These are phyloP conservation scores for Hymenochirus boettgeri DNA, from an alignment of 2,113 vertebrate genomes.

Conservation along the genomic window DNA sequence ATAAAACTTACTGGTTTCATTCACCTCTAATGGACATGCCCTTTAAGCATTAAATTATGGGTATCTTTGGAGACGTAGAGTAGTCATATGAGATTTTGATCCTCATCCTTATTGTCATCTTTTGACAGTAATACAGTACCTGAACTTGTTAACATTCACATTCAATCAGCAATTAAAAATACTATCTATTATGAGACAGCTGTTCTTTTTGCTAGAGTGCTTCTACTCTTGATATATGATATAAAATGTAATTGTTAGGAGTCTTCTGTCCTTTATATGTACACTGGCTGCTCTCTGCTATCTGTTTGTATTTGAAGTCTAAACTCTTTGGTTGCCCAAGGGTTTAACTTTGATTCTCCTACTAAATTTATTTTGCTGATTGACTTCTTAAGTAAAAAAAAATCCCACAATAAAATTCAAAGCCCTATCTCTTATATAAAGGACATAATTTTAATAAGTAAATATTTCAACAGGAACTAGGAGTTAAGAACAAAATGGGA, in stretches of 20 bases:
- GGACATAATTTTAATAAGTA: constrained; percentile 1
- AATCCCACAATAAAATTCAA: neutral
- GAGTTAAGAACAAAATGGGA: neutral
- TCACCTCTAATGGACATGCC: no score
- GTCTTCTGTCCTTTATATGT: neutral
- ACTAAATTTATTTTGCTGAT: neutral
- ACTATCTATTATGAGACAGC: neutral
- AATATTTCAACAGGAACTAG: neutral
- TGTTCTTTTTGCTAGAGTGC: neutral
- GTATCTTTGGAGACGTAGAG: no score
- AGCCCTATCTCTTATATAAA: neutral
- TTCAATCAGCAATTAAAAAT: no score
- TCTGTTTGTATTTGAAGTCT: neutral
- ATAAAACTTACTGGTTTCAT: no score
- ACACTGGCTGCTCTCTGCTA: neutral
- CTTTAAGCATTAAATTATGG: no score
- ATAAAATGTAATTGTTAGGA: neutral
- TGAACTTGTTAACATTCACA: no score
- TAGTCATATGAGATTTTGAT: no score
- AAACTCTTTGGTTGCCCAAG: neutral
- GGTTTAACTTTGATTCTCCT: neutral
- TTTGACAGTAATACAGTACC: no score
- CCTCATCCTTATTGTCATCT: no score
- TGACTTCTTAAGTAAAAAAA: constrained; percentile 3
- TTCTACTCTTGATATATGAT: neutral